Base-by-base conservation (phyloP, 2,797 vertebrate species). In the Siniperca obscura region DNA sequence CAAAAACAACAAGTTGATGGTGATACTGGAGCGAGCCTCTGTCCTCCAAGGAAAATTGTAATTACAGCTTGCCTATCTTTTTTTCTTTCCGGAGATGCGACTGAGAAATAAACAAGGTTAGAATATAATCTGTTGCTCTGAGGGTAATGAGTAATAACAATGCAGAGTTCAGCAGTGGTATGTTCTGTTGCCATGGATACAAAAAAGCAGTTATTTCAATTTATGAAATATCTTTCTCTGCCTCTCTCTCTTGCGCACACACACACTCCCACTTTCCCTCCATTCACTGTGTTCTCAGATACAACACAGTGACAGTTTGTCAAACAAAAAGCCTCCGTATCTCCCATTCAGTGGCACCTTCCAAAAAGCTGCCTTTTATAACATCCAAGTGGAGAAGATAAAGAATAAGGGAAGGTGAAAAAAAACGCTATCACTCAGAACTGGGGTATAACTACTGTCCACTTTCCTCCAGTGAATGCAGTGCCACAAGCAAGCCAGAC, bases 61-160 rank as follows among this genome's bases (percentile, higher is more conserved):
- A 93, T 92, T 90, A 89, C 77, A 91, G 84, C 67, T 65, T 66
- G 72, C 57, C 73, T 65, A 64, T 87, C 53, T 76, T 25, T 80
- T 78, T 42, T 55, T 74, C 42, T 59, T 76, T 76, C 70, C 62
- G 2, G 53, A 67, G 76, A 90, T 84, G 81, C 75, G 76, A 75
- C 85, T 72, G 82, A 90, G 84, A 85, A 87, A 93, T 87, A 93
- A 92, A 92, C 88, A 91, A 90, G 88, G 86, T 80, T 84, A 88
- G 77, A 91, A 90, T 86, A 78, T 92, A 92, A 93, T 92, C 71
- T 88, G 89, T 80, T 80, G 89, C 90, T 90, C 87, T 70, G 83
- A 88, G 91, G 91, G 91, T 92, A 92, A 93, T 90, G 89, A 87
- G 77, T 92, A 91, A 91, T 91, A 92, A 94, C 91, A 91, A 92